Evolutionary conservation across 2,113 vertebrate genomes (phyloP).

Genomic region (Trogon surrucura): DNA sequence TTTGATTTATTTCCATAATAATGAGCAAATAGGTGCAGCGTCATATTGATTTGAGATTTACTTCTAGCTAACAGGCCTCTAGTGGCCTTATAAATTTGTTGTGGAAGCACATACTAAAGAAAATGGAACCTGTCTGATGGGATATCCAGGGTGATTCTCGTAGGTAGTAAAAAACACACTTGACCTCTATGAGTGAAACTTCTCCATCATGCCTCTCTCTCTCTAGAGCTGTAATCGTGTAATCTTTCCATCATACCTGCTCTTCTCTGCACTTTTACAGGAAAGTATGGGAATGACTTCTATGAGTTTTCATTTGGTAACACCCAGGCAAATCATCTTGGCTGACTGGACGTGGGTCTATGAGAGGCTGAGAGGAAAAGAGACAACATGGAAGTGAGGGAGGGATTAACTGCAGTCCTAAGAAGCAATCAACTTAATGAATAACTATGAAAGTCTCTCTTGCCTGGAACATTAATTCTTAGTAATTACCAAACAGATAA

Average conservation of each 20-base stretch:
- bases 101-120: conserved; percentile 37
- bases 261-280: neutral
- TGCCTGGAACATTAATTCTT: neutral
- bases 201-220: neutral
- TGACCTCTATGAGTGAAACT: neutral
- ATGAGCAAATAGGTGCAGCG: conserved; percentile 40
- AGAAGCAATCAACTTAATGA: conserved; percentile 26
- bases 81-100: conserved; percentile 56
- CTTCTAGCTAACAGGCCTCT: conserved; percentile 50
- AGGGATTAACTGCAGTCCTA: conserved; percentile 16
- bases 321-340: neutral
- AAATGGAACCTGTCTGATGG: conserved; percentile 50
- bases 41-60: conserved; percentile 57
- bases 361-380: neutral
- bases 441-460: conserved; percentile 19
- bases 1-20: conserved; percentile 76
- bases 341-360: neutral
- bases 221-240: neutral
- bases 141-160: neutral
- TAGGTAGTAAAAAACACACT: neutral
- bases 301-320: neutral
- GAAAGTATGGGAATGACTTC: neutral
- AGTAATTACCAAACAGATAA: conserved; percentile 33
- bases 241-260: neutral
- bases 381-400: neutral